Evolutionary conservation across 2,888 invertebrate genomes (phyloP), one percentile per base, ranked within the genome.

Genomic region (Belgica antarctica): DNA sequence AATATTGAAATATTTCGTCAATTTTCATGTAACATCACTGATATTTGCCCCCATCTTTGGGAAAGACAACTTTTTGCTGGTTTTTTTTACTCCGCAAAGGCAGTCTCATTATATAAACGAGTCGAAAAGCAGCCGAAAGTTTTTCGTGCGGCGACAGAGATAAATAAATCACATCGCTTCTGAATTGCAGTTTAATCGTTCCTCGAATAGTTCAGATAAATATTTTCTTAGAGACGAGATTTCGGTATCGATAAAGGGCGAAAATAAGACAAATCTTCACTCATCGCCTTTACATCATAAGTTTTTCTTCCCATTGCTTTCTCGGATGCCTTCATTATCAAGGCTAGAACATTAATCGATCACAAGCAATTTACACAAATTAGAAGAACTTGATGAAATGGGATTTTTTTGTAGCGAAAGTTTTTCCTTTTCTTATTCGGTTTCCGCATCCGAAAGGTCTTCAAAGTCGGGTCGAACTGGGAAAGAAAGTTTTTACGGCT

Each of bases 301-400:
- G 12, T n/a, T 41, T 41, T 41, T 41, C n/a, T 41, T 5, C 2
- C n/a, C 12, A 10, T 41, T n/a, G 12, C n/a, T 12, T 41, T 41
- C 41, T 41, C 12, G 41, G 12, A 41, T 31, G 12, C 12, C 12
- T 31, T 31, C 34, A 31, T 31, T 31, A 31, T n/a, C n/a, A 31
- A 31, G 10, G 4, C 31, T 31, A 31, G 41, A n/a, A 41, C 10
- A 7, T 12, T 41, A 52, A 52, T 52, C 52, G 52, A 52, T 52
- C 52, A 52, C 52, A 3, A 52, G 52, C 7, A 52, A n/a, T 22
- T 41, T 41, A 7, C 41, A 22, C n/a, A 52, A 52, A 52, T 17
- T 52, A 52, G n/a, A 19, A 22, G 52, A 52, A 52, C 19, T 3
- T 15, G 41, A 41, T 52, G 3, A n/a, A 22, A 52, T 31, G 12